phyloP scores from a whole-genome alignment of 1,140 invertebrate species.

The Trachymyrmex cornetzi region DNA sequence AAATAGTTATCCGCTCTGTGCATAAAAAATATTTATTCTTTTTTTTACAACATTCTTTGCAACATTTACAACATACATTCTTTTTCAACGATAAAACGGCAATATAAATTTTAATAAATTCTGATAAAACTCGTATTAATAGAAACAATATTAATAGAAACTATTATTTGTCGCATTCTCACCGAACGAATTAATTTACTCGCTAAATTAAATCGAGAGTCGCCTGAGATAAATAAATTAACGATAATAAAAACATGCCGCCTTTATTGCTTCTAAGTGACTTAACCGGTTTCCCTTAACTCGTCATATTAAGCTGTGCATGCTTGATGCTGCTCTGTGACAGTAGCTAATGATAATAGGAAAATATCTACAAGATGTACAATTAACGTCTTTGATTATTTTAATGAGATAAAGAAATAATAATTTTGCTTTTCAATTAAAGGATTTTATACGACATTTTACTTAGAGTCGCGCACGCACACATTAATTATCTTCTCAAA shows the following conservation, averaged over 20 bases:
- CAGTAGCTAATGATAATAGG: background rate
- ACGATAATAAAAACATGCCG: slow-evolving; percentile 6
- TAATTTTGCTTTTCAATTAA: background rate
- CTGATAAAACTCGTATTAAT: background rate
- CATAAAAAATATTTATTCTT: background rate
- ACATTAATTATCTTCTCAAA: background rate
- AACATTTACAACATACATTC: background rate
- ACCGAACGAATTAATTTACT: slow-evolving; percentile 20
- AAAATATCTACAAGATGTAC: background rate
- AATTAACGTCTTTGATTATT: slow-evolving; percentile 3
- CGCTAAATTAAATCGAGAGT: slow-evolving; percentile 10
- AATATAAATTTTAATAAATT: background rate
- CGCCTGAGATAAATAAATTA: slow-evolving; percentile 24
- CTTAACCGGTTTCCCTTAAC: slow-evolving; percentile 33
- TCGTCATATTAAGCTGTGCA: background rate
- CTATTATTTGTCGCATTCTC: background rate
- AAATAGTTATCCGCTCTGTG: background rate
- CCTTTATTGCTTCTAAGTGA: slow-evolving; percentile 10
- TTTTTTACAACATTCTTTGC: background rate
- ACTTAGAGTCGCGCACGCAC: background rate
- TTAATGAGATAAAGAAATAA: background rate
- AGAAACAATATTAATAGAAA: slow-evolving; percentile 3
- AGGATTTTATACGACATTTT: background rate
- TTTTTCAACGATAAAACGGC: background rate
- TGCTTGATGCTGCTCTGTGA: slow-evolving; percentile 27